Conservation (phyloP, 2,888 invertebrate species). For the Andrena chrysosceles region DNA sequence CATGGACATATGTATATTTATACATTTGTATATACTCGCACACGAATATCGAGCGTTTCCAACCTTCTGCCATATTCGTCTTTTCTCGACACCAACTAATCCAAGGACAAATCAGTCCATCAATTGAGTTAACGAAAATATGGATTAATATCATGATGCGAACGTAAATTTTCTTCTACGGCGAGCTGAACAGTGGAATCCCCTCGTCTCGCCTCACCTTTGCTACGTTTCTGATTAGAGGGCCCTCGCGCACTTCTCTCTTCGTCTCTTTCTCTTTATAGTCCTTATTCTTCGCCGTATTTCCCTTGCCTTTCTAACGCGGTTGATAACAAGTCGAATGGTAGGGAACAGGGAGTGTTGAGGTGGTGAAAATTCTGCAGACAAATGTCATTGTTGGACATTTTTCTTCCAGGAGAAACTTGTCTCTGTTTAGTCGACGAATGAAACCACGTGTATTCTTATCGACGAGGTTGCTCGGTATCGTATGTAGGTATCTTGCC, state of each 20-base stretch:
- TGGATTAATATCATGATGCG: neutral
- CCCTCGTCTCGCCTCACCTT: neutral
- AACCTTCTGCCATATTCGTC: neutral
- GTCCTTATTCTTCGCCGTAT: neutral
- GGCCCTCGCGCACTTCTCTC: neutral
- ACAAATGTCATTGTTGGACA: neutral
- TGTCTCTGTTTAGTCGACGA: neutral
- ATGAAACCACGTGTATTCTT: neutral
- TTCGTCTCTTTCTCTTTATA: neutral
- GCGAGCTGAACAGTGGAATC: too few species aligned
- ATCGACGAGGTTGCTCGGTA: neutral
- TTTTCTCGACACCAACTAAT: neutral
- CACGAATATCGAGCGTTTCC: neutral
- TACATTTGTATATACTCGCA: neutral
- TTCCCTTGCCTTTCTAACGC: neutral
- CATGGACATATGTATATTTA: neutral
- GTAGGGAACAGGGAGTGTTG: neutral
- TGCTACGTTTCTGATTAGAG: slow-evolving; percentile 10
- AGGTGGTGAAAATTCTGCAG: neutral
- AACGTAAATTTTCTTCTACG: neutral
- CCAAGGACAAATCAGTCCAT: neutral
- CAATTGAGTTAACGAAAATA: neutral
- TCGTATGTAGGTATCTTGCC: neutral
- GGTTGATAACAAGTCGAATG: neutral
- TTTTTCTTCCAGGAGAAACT: neutral